Base-by-base conservation (phyloP, 2,797 vertebrate genomes). In the Enteromius fasciolatus region DNA sequence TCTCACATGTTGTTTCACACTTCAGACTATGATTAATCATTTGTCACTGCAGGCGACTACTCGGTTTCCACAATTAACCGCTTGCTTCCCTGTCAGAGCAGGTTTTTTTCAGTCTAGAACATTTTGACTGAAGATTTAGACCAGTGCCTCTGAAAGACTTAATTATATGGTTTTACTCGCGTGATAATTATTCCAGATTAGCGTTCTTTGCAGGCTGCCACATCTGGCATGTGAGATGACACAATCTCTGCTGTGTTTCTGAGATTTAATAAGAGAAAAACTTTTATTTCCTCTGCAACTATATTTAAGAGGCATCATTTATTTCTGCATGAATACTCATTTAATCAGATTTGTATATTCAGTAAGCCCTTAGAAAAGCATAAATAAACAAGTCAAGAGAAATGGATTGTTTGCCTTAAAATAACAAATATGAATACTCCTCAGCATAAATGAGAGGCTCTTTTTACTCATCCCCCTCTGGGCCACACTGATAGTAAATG, bases 21-120 rank as follows among this genome's bases (percentile, higher is more conserved):
- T 70, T 85, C 33, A 67, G 59, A 63, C 50, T 39, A 70, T 63
- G 69, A 86, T 80, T 76, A 76, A 83, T 86, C 52, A 54, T 75
- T 82, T 50, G 39, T 50, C 61, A 79, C 74, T 50, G 59, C 18
- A 72, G 48, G 20, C 20, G 10, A 73, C 59, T 36, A 6, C 23
- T 72, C 3, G 11, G 39, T 78, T n/a, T 76, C 78, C 73, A 61
- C 50, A 80, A 76, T 59, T 67, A 75, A 80, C n/a, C 64, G 61
- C 61, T 59, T 69, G 59, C 36, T 76, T 25, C 50, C 50, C 36
- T 44, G 48, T 76, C 39, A 36, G 74, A 83, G 50, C 25, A 70
- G 50, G 48, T 48, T 81, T 50, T 33, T 52, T 76, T 76, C 39
- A 20, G 52, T 33, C 25, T 70, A 46, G 50, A 14, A 41, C n/a